Conservation (phyloP, 2,888 invertebrate species). For the Gortyna flavago region DNA sequence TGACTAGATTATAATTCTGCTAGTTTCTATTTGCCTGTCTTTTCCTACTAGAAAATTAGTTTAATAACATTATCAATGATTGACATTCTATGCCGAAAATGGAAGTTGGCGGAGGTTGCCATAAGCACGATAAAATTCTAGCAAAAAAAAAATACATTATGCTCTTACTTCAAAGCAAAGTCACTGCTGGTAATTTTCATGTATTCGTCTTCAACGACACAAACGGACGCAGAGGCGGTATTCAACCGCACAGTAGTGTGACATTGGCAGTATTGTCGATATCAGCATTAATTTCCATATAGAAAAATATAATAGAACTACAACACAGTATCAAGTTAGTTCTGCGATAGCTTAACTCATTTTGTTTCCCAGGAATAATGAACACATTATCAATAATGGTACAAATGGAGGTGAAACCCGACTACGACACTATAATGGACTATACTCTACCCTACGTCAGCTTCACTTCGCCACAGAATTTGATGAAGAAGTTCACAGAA, state of each 20-base stretch:
- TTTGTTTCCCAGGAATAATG: constrained; percentile 84
- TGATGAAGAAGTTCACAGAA: constrained; percentile 88
- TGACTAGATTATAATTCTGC: too few relatives aligned
- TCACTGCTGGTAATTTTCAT: background rate
- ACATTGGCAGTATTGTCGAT: too few relatives aligned
- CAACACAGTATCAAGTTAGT: background rate
- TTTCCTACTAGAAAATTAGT: too few relatives aligned
- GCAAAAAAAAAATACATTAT: background rate
- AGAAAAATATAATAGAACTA: background rate
- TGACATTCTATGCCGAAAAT: background rate
- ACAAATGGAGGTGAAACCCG: constrained; percentile 87
- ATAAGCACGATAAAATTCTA: too few relatives aligned
- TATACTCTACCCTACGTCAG: constrained; percentile 90
- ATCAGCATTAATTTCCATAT: too few relatives aligned
- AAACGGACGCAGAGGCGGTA: too few relatives aligned
- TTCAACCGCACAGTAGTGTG: too few relatives aligned
- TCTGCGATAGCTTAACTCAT: background rate
- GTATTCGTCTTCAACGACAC: background rate
- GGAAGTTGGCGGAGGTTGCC: background rate
- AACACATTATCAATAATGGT: constrained; percentile 89
- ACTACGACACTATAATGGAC: constrained; percentile 89
- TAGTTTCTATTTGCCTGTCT: too few relatives aligned
- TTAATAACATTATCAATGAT: too few relatives aligned
- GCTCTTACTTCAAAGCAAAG: background rate
- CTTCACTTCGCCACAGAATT: constrained; percentile 84